Percentiles rank a stretch among this genome's conserved stretches.
These are phyloP conservation scores for Macquaria australasica DNA, from an alignment of 2,113 vertebrate genomes.

Conservation along the genomic window DNA sequence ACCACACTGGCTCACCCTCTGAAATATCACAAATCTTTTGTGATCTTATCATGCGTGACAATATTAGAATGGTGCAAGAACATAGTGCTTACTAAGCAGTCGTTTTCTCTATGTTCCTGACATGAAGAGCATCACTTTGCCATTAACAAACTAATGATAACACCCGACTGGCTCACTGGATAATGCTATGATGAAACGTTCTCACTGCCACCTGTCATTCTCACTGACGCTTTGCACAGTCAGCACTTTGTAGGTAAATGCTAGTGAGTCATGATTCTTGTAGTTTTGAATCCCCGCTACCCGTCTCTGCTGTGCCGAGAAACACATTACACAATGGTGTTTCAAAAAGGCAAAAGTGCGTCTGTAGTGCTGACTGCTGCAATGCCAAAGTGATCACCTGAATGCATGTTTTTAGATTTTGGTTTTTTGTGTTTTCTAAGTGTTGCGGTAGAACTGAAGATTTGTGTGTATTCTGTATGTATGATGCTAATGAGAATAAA, in stretches of 20 bases:
- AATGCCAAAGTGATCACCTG: slow-evolving; percentile 74
- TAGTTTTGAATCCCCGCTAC: slow-evolving; percentile 35
- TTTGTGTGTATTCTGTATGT: slow-evolving; percentile 43
- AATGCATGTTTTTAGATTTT: slow-evolving; percentile 74
- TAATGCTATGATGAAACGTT: slow-evolving; percentile 79
- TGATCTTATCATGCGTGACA: slow-evolving; percentile 84
- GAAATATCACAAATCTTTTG: slow-evolving; percentile 68
- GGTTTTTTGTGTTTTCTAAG: slow-evolving; percentile 42
- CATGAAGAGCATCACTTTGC: slow-evolving; percentile 75
- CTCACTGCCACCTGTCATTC: slow-evolving; percentile 78
- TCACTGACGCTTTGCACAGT: slow-evolving; percentile 80
- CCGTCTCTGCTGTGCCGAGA: slow-evolving; percentile 29
- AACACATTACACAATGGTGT: slow-evolving; percentile 23
- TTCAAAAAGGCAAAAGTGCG: slow-evolving; percentile 24
- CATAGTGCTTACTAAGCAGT: slow-evolving; percentile 60
- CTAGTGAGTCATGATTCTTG: slow-evolving; percentile 58
- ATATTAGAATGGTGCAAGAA: slow-evolving; percentile 71
- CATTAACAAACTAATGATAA: slow-evolving; percentile 85
- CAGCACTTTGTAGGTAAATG: slow-evolving; percentile 80
- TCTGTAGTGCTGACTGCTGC: slow-evolving; percentile 81
- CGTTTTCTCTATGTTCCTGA: slow-evolving; percentile 70
- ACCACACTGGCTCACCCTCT: slow-evolving; percentile 39
- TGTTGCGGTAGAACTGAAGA: slow-evolving; percentile 41
- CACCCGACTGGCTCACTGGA: slow-evolving; percentile 79
- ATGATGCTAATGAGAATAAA: slow-evolving; percentile 31